Conservation (phyloP, 23 tunicate genomes). For the Styela clava region DNA sequence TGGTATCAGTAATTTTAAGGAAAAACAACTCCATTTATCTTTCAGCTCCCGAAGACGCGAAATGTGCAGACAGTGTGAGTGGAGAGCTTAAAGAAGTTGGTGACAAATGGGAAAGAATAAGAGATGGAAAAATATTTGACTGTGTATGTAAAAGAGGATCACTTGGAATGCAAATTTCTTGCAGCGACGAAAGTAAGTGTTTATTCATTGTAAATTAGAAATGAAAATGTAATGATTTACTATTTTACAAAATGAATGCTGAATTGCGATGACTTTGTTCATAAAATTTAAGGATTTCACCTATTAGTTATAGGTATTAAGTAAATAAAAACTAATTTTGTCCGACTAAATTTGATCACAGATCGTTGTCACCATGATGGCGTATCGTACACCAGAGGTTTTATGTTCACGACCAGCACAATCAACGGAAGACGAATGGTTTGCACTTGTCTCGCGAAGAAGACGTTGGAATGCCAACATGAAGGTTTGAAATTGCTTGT, state of each 20-base stretch:
- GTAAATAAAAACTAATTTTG: too few relatives aligned
- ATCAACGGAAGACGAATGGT: conserved; percentile 50
- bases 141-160: conserved; percentile 50
- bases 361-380: conserved; percentile 78
- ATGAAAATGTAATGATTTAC: conserved; percentile 28
- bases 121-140: conserved; percentile 48
- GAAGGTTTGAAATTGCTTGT: conserved; percentile 16
- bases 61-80: conserved; percentile 53
- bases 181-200: conserved; percentile 36
- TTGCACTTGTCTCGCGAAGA: conserved; percentile 56
- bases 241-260: not conserved
- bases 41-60: conserved; percentile 1
- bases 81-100: conserved; percentile 21
- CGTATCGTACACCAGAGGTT: conserved; percentile 44
- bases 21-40: too few relatives aligned
- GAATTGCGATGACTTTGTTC: too few relatives aligned
- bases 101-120: conserved; percentile 36
- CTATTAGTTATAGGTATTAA: too few relatives aligned
- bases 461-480: conserved; percentile 54
- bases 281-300: too few relatives aligned
- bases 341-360: too few relatives aligned
- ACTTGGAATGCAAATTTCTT: conserved; percentile 37
- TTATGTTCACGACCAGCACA: conserved; percentile 41
- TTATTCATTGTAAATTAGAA: conserved; percentile 14
- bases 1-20: too few relatives aligned